Conservation (phyloP, 1,140 invertebrate genomes). For the Drosophila aff. region DNA sequence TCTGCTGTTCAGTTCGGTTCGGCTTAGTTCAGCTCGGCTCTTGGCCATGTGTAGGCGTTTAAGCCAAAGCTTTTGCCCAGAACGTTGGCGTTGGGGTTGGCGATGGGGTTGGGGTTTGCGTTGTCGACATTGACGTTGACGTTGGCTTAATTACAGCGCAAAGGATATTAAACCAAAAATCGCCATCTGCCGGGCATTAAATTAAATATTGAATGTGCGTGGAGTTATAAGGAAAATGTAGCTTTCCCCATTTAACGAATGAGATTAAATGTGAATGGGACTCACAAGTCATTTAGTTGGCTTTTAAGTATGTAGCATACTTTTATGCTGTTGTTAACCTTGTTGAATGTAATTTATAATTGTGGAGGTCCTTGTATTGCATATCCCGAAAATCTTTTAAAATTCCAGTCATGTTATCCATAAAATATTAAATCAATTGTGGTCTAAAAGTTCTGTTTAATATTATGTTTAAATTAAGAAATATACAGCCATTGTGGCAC, state of each 20-base stretch:
- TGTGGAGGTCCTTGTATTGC: not conserved
- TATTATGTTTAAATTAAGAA: too few relatives aligned
- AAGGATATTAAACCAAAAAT: conserved; percentile 34
- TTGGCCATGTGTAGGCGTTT: conserved; percentile 20
- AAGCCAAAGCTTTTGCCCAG: conserved; percentile 24
- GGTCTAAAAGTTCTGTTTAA: too few relatives aligned
- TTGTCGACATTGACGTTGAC: conserved; percentile 18
- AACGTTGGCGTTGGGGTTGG: conserved; percentile 7
- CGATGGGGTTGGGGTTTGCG: not conserved
- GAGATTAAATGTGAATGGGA: not conserved
- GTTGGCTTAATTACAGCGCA: conserved; percentile 53
- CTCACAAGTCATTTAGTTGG: not conserved
- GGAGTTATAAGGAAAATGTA: conserved; percentile 1
- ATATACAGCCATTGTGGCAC: too few relatives aligned
- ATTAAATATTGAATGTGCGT: conserved; percentile 28
- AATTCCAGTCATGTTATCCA: too few relatives aligned
- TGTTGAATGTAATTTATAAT: too few relatives aligned
- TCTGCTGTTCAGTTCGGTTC: conserved; percentile 15
- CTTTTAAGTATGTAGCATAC: conserved; percentile 45
- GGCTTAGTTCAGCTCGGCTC: conserved; percentile 15
- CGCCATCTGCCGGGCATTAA: conserved; percentile 21
- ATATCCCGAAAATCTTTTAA: not conserved
- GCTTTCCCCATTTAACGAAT: not conserved
- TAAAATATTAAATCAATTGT: too few relatives aligned
- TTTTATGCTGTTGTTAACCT: conserved; percentile 27